Conservation (phyloP, 2,113 vertebrate species). For the Excalfactoria chinensis region DNA sequence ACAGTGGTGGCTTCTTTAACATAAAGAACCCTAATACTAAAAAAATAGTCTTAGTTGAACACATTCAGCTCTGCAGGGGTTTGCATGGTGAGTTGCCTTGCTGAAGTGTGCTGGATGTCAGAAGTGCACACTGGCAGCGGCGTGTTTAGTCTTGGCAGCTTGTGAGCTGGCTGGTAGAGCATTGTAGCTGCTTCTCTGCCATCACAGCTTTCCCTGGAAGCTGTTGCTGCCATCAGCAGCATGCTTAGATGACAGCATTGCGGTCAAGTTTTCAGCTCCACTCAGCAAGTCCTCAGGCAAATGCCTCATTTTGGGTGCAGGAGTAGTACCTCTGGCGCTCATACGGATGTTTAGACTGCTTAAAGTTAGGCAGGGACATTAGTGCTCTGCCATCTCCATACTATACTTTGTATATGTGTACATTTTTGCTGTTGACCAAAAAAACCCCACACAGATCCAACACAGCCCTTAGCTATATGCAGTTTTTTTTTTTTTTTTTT, state of each 20-base stretch:
- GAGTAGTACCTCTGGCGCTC: not conserved
- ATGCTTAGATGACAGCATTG: accelerated
- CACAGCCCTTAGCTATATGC: not conserved
- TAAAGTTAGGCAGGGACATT: not conserved
- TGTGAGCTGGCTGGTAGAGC: not conserved
- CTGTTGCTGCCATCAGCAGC: not conserved
- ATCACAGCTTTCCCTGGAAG: accelerated
- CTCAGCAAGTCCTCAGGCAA: not conserved
- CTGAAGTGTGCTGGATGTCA: no score
- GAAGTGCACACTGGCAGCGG: no score
- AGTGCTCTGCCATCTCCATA: not conserved
- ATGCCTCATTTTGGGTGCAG: accelerated
- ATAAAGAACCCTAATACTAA: not conserved
- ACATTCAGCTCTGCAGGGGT: not conserved
- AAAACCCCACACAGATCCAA: not conserved
- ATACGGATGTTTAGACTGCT: not conserved
- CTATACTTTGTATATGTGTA: not conserved
- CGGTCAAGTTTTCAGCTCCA: not conserved
- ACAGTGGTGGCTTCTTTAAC: not conserved
- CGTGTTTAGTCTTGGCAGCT: accelerated
- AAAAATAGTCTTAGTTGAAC: not conserved
- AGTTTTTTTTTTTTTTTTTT: not conserved
- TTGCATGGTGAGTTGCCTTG: accelerated
- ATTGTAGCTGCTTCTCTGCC: accelerated
- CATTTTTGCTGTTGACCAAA: not conserved